Base-by-base conservation (phyloP, 2,888 invertebrate species). In the Yponomeuta sedellus region DNA sequence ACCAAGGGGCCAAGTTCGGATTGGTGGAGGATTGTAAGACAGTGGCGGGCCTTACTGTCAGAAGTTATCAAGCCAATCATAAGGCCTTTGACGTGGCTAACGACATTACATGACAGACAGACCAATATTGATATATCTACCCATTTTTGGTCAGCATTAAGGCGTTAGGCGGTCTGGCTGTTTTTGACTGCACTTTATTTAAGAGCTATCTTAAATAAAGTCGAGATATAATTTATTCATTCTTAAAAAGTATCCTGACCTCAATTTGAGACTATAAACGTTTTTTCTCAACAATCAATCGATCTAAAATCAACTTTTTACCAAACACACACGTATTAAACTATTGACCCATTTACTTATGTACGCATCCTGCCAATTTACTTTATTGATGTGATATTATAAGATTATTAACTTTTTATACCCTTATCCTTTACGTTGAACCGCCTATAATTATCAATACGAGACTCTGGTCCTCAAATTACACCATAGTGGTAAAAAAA, bases 381-480 rank as follows among this genome's bases (percentile, higher is more conserved):
- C 81, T 86, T 84, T 88, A 88, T 89, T 83, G 86, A 85, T 81
- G 84, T 85, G 82, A 80, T 81, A 88, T 88, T 86, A 88, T 82
- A 80, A 80, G 73, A 77, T 82, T 85, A 88, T 89, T 89, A 85
- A 81, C 74, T 88, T 89, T 89, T 90, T 88, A 85, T 86, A 80
- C 71, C 77, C 78, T 75, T 75, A 80, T 77, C 82, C 77, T 83
- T 80, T 83, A 78, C 78, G 78, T 77, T 73, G 77, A 73, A 74
- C 83, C 85, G 84, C 78, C 84, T 85, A 79, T 89, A 85, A 89
- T 90, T 88, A 88, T 80, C 78, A 78, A 82, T 85, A 80, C 77
- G 78, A 81, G 75, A 72, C 77, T 75, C 79, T 78, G 78, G 78
- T 88, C 83, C 85, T 82, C 78, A 88, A 88, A 89, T 87, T 88